phyloP scores from a whole-genome alignment of 2,113 vertebrate genomes.

The Rhinolophus sinicus region DNA sequence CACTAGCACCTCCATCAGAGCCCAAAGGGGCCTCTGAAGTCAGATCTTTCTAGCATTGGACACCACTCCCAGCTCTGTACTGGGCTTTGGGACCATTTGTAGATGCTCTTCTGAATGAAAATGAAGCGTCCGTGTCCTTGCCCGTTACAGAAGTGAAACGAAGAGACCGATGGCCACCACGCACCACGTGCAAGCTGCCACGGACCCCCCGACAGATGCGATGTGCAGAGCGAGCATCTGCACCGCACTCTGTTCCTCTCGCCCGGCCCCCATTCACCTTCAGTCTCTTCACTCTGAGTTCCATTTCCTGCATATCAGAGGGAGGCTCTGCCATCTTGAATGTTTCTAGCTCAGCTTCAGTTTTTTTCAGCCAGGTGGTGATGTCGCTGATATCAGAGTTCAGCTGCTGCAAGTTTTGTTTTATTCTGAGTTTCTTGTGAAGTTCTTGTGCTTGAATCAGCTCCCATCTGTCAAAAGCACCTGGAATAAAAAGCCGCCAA shows the following conservation, averaged over 20 bases:
- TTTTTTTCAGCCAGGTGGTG: constrained; percentile 89
- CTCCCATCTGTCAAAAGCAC: constrained; percentile 94
- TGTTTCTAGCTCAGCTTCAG: constrained; percentile 88
- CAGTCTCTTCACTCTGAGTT: constrained; percentile 86
- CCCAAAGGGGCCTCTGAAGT: neutral
- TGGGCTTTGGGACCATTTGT: neutral
- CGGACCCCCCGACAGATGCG: accelerated
- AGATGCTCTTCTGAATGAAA: neutral
- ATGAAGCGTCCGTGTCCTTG: neutral
- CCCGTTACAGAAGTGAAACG: neutral
- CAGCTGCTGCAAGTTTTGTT: constrained; percentile 88
- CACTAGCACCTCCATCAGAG: neutral
- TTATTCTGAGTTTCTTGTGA: constrained; percentile 79
- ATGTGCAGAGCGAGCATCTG: accelerated
- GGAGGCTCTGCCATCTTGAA: constrained; percentile 82
- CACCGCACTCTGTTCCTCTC: accelerated
- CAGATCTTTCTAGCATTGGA: neutral
- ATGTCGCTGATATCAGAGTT: constrained; percentile 88
- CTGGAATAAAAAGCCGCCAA: constrained; percentile 79
- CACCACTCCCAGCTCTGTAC: no score
- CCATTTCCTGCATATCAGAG: constrained; percentile 84
- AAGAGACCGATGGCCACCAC: neutral
- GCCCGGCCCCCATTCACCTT: constrained; percentile 85
- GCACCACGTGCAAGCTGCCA: accelerated
- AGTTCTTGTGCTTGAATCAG: constrained; percentile 88